Conservation (phyloP, 2,797 vertebrate genomes). For the Periophthalmus magnuspinnatus region DNA sequence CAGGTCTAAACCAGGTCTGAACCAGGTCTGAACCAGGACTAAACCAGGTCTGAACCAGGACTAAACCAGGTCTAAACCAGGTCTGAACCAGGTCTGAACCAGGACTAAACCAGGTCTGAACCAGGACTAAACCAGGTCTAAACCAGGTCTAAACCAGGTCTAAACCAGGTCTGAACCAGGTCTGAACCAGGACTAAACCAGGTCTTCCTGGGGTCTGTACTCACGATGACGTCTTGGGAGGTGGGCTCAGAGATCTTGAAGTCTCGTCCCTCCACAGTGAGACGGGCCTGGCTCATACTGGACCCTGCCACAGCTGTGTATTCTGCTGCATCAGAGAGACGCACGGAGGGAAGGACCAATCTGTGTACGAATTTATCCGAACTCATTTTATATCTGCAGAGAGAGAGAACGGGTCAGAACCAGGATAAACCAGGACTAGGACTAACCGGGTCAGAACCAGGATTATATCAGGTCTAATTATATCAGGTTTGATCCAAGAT, state of each 20-base stretch:
- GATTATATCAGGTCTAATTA: too few relatives aligned
- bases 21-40: neutral
- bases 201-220: conserved; percentile 12
- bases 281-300: conserved; percentile 83
- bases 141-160: too few relatives aligned
- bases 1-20: too few relatives aligned
- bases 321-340: conserved; percentile 88
- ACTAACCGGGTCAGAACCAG: too few relatives aligned
- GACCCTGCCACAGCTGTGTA: conserved; percentile 93
- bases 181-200: neutral
- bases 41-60: too few relatives aligned
- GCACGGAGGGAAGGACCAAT: conserved; percentile 87
- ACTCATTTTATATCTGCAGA: conserved; percentile 83
- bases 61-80: too few relatives aligned
- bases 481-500: too few relatives aligned
- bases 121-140: too few relatives aligned
- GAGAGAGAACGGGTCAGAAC: neutral
- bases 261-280: conserved; percentile 62
- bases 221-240: conserved; percentile 50
- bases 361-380: conserved; percentile 89
- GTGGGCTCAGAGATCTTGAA: conserved; percentile 61
- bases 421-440: neutral
- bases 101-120: neutral
- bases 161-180: neutral
- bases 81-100: neutral